Base-by-base conservation (phyloP, 2,113 vertebrate genomes). In the Dolichallabes microphthalmus region DNA sequence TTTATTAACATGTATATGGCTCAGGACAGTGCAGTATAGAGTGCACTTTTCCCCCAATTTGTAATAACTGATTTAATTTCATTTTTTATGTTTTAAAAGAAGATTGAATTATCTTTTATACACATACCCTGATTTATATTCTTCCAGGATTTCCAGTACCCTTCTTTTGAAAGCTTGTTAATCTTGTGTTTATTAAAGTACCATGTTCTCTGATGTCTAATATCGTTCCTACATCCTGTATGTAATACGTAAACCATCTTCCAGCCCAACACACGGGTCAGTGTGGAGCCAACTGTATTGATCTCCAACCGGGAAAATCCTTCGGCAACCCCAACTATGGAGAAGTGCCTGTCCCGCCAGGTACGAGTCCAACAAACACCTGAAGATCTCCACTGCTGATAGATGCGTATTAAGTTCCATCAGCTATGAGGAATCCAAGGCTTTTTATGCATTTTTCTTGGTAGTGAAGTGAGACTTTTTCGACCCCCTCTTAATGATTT, bases 271-370 rank as follows among this genome's bases (percentile, higher is more conserved):
- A 55, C 76, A 19, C 61, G 7, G 9, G 53, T 45, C 22, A 86
- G 77, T 30, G 68, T 27, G 6, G 77, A 85, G 82, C 25, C 60
- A 74, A 82, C 52, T 2, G 82, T 22, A 73, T 80, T 73, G 64
- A 82, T 25, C 45, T 80, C 15, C 89, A 90, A 66, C 77, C 83
- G 57, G 64, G 52, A 35, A 84, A 76, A 81, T 84, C 80, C 9
- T 12, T 77, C 17, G 55, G 85, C 12, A 1, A 63, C 19, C 74
- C 83, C 27, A 60, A 22, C 10, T 58, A 86, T 82, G 55, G 73
- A n/a, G 76, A 86, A 27, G 58, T 55, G 13, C 79, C 82, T 17
- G 71, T 52, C 32, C 83, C 81, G 17, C 87, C 87, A 75, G 90
- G 89, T 88, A 85, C 1, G 45, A 22, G 32, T 30, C 15, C 19